phyloP scores from a whole-genome alignment of 1,140 invertebrate species.

The Zaprionus davidi region DNA sequence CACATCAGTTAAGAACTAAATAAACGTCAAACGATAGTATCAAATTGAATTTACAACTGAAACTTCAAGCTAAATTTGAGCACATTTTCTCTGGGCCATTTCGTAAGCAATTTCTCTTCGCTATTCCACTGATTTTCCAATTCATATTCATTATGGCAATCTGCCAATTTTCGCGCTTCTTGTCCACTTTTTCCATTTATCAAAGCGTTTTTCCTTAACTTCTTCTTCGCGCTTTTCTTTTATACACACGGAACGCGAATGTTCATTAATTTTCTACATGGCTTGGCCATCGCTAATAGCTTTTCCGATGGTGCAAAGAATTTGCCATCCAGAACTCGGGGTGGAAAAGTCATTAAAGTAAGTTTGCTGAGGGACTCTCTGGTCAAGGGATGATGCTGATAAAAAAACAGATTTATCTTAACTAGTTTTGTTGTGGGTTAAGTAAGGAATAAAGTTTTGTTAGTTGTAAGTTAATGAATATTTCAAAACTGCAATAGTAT shows the following conservation, averaged over 20 bases:
- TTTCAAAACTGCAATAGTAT: neutral
- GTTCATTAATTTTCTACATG: slow-evolving; percentile 39
- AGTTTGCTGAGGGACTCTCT: neutral
- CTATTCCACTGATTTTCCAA: slow-evolving; percentile 9
- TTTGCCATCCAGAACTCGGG: neutral
- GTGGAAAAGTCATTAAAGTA: slow-evolving; percentile 43
- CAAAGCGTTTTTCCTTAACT: neutral
- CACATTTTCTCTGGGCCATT: neutral
- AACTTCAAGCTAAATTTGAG: neutral
- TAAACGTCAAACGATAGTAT: neutral
- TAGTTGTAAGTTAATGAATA: neutral
- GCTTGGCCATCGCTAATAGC: slow-evolving; percentile 16
- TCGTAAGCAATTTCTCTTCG: neutral
- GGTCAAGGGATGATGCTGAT: neutral
- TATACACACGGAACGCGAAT: slow-evolving; percentile 13
- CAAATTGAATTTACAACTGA: neutral
- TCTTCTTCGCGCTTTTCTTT: neutral
- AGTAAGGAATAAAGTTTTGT: neutral
- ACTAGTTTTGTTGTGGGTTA: slow-evolving; percentile 25
- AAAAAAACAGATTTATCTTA: slow-evolving; percentile 39
- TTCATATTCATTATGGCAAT: slow-evolving; percentile 50
- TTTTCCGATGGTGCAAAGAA: slow-evolving; percentile 8
- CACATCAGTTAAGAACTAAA: neutral
- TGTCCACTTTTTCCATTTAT: slow-evolving; percentile 36
- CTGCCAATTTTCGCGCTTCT: slow-evolving; percentile 39